Evolutionary conservation across 2,888 invertebrate genomes (phyloP).

Genomic region (Diadromus collaris): DNA sequence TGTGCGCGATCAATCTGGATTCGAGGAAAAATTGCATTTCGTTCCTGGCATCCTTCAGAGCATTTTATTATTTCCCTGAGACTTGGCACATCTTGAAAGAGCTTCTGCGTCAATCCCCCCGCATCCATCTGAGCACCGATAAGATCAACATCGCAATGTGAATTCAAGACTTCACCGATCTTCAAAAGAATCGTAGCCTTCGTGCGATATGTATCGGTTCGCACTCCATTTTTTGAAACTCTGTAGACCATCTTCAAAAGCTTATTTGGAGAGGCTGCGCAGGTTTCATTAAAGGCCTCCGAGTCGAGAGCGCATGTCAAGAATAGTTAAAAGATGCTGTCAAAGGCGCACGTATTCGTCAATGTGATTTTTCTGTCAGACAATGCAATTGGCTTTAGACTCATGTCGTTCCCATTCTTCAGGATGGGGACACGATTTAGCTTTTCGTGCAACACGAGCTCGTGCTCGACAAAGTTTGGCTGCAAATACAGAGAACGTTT

Average conservation of each 20-base stretch:
- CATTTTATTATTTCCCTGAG: conserved; percentile 6
- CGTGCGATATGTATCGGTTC: background rate
- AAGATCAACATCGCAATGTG: conserved; percentile 15
- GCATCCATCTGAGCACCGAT: background rate
- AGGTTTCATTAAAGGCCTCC: background rate
- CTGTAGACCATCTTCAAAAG: conserved; percentile 6
- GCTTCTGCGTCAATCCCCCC: background rate
- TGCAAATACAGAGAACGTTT: background rate
- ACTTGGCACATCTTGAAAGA: conserved; percentile 10
- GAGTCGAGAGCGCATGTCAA: conserved; percentile 4
- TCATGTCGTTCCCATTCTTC: conserved; percentile 1
- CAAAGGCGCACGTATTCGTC: conserved; percentile 11
- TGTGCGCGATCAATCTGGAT: background rate
- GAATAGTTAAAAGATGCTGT: conserved; percentile 12
- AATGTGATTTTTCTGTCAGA: background rate
- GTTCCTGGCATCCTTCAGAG: conserved; percentile 14
- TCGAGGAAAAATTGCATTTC: background rate
- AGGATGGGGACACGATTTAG: conserved; percentile 9
- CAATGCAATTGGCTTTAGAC: background rate
- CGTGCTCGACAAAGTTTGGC: conserved; percentile 1
- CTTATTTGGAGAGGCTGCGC: background rate
- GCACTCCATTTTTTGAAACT: background rate
- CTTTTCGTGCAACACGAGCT: background rate
- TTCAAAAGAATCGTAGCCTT: conserved; percentile 1
- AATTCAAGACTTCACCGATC: background rate